Evolutionary conservation across 2,113 vertebrate species (phyloP).

Genomic region (Burhinus oedicnemus): DNA sequence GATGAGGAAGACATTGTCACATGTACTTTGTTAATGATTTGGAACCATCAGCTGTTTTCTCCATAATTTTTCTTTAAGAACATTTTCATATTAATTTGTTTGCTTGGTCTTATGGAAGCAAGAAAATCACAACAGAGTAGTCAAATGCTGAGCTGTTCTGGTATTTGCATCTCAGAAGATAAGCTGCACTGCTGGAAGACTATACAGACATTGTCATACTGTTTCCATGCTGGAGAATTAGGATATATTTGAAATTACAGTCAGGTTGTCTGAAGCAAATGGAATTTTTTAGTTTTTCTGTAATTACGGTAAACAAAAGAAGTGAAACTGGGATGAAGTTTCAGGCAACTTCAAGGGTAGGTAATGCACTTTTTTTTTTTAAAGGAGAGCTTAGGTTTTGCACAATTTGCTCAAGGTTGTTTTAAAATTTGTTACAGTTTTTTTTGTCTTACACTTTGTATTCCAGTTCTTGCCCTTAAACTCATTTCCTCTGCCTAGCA

Average conservation of each 20-base stretch:
- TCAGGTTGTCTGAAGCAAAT: background rate
- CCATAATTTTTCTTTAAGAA: background rate
- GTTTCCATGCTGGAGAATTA: background rate
- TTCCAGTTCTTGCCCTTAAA: background rate
- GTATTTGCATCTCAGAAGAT: background rate
- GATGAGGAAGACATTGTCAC: background rate
- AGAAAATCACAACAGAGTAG: background rate
- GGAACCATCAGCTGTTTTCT: slow-evolving; percentile 3
- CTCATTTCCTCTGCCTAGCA: background rate
- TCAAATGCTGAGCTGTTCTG: background rate
- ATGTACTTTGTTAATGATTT: slow-evolving; percentile 25
- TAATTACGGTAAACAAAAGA: background rate
- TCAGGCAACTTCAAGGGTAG: background rate
- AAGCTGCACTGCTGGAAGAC: background rate
- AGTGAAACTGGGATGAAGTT: background rate
- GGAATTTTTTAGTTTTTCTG: background rate
- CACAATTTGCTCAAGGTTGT: background rate
- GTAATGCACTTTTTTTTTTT: background rate
- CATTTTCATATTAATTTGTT: background rate
- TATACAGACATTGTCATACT: background rate
- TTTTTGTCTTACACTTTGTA: background rate
- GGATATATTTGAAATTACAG: background rate
- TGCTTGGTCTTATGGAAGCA: background rate
- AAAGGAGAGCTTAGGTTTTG: background rate
- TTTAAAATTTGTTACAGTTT: background rate